Conservation (phyloP, 2,797 vertebrate genomes). For the Thamnophis elegans region DNA sequence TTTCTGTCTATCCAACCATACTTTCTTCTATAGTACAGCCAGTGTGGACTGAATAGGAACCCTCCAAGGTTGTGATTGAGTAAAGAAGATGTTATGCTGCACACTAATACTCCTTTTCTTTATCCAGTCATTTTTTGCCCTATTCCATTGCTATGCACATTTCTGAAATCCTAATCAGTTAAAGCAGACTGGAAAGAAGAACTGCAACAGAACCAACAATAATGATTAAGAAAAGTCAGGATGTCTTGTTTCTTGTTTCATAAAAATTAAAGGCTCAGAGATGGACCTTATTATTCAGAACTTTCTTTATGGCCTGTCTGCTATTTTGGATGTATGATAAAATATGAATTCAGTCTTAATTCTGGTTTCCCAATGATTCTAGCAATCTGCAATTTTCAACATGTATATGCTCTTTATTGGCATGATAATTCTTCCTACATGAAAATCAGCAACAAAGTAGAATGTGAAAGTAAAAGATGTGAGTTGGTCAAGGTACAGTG, state of each 20-base stretch:
- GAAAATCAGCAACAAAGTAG: background rate
- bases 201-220: background rate
- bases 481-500: background rate
- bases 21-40: background rate
- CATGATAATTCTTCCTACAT: background rate
- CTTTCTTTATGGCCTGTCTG: background rate
- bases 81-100: background rate
- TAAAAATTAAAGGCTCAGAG: background rate
- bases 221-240: background rate
- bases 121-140: no score
- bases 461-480: background rate
- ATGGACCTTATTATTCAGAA: background rate
- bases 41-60: background rate
- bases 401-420: background rate
- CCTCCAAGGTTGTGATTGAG: background rate
- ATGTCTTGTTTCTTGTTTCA: background rate
- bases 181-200: background rate
- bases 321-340: background rate
- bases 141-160: background rate
- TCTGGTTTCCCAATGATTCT: background rate
- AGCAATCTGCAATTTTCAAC: background rate
- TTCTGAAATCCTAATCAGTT: background rate
- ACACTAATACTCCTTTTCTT: background rate
- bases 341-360: background rate
- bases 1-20: background rate